Percentiles rank a stretch among this genome's conserved stretches.
These are phyloP conservation scores for Acanthaster planci DNA, from an alignment of 35 echinoderm and acorn worm genomes.

Conservation along the genomic window DNA sequence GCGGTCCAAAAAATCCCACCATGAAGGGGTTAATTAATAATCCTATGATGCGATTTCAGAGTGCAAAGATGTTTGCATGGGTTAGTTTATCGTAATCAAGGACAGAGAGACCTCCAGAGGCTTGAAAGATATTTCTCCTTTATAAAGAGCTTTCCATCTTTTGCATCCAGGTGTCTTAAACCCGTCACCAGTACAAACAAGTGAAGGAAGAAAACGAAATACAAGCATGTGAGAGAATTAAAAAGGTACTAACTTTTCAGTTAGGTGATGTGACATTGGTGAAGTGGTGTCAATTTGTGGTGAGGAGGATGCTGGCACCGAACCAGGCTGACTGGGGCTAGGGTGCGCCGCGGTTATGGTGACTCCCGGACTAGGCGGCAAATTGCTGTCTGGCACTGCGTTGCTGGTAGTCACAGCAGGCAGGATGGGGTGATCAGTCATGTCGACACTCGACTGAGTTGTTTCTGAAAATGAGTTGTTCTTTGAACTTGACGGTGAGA, in stretches of 20 bases:
- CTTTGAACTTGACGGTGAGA: background rate
- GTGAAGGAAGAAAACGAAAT: too few relatives aligned
- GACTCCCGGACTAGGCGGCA: background rate
- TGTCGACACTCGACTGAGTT: background rate
- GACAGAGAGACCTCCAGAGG: too few relatives aligned
- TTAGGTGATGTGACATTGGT: background rate
- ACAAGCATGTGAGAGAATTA: too few relatives aligned
- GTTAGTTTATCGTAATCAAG: too few relatives aligned
- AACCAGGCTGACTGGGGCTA: background rate
- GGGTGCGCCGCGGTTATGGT: background rate
- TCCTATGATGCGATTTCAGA: too few relatives aligned
- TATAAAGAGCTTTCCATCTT: too few relatives aligned
- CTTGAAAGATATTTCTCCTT: too few relatives aligned
- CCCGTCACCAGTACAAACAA: too few relatives aligned
- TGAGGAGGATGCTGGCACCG: background rate
- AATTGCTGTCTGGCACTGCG: background rate
- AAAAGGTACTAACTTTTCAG: background rate
- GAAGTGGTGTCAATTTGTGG: background rate
- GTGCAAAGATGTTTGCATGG: too few relatives aligned
- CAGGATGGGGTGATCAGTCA: background rate
- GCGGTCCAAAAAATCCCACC: too few relatives aligned
- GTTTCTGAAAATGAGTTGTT: slow-evolving; percentile 4
- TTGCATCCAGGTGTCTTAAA: too few relatives aligned
- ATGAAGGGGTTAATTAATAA: too few relatives aligned
- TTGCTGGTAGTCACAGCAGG: background rate